Percentiles rank a stretch among this genome's conserved stretches.
Conservation (phyloP, 2,113 vertebrate species). For the Antechinus stuartii region DNA sequence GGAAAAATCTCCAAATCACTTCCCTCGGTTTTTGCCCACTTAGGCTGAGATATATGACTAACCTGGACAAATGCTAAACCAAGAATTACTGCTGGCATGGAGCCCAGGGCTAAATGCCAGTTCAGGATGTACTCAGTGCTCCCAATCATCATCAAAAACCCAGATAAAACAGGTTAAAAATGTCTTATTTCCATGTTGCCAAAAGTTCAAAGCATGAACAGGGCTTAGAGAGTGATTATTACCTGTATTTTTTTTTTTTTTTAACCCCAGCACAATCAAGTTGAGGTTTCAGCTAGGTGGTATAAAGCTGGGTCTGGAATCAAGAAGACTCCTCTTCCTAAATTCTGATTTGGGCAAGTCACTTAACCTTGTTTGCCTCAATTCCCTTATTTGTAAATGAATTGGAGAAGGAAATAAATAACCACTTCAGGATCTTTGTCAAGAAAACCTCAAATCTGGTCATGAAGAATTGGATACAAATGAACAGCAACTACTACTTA, state of each 20-base stretch:
- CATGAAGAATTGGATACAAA: background rate
- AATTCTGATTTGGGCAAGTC: background rate
- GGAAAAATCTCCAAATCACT: background rate
- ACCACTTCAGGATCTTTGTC: too few relatives aligned
- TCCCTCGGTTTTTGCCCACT: background rate
- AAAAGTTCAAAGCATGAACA: background rate
- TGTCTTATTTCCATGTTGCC: background rate
- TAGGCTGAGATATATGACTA: background rate
- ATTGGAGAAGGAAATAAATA: too few relatives aligned
- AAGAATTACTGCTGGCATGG: background rate
- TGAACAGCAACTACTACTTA: background rate
- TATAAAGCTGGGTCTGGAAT: background rate
- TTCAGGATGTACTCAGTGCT: background rate
- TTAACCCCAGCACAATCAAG: background rate
- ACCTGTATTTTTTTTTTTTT: fast-evolving
- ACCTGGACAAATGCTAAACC: background rate
- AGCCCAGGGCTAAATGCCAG: background rate
- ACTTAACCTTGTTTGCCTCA: background rate
- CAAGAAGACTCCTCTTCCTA: background rate
- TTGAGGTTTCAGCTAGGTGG: background rate
- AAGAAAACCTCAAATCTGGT: too few relatives aligned
- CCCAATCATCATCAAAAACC: background rate
- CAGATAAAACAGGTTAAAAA: background rate
- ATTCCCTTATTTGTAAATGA: too few relatives aligned
- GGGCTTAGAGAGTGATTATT: background rate